Evolutionary conservation across 2,797 vertebrate genomes (phyloP).

Genomic region (Meriones psammophilus): DNA sequence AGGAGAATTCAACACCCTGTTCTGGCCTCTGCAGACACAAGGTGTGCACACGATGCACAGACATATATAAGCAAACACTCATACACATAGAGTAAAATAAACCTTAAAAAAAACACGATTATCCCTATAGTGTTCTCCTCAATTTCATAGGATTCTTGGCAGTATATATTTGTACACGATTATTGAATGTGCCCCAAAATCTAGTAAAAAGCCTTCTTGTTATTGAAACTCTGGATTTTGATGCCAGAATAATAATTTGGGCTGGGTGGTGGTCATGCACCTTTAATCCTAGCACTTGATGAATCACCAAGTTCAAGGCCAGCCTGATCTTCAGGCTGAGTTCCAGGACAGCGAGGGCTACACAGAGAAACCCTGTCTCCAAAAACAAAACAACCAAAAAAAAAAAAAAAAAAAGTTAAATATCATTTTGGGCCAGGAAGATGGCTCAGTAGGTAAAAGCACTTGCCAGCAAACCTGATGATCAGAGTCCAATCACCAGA

Average conservation of each 20-base stretch:
- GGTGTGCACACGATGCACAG: background rate
- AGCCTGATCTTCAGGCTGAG: background rate
- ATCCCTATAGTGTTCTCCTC: slow-evolving; percentile 33
- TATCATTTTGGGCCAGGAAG: slow-evolving; percentile 4
- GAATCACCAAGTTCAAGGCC: background rate
- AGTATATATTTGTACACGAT: slow-evolving; percentile 33
- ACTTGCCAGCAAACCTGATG: background rate
- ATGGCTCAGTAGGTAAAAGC: background rate
- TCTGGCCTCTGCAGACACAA: background rate
- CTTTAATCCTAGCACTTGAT: background rate
- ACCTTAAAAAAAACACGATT: background rate
- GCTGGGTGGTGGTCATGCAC: background rate
- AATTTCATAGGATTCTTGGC: slow-evolving; percentile 46
- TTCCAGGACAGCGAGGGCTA: background rate
- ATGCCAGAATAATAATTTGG: slow-evolving; percentile 50
- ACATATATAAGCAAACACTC: background rate
- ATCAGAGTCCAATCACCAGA: background rate
- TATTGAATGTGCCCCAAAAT: background rate
- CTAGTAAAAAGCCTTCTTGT: slow-evolving; percentile 6
- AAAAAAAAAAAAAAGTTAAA: background rate
- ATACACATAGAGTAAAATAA: background rate
- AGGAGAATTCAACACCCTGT: background rate
- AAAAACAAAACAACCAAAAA: background rate
- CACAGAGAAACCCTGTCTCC: background rate
- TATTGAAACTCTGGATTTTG: slow-evolving; percentile 45